phyloP scores from a whole-genome alignment of 2,888 invertebrate species.

The Eubasilissa splendida region DNA sequence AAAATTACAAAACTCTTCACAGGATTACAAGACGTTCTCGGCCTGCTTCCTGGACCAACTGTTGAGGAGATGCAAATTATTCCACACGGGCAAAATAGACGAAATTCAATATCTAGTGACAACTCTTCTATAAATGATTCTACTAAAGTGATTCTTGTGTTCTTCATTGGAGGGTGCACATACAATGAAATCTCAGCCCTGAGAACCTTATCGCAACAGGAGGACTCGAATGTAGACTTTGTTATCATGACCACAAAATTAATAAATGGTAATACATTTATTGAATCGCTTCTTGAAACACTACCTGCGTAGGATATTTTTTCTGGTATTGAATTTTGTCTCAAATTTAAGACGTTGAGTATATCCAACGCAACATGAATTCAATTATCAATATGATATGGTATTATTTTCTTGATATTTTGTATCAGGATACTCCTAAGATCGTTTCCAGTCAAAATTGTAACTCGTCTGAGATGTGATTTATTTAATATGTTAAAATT shows the following conservation, averaged over 20 bases:
- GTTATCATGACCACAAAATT: slow-evolving; percentile 93
- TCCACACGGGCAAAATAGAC: slow-evolving; percentile 73
- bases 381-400: no score
- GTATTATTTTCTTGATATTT: no score
- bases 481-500: no score
- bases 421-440: no score
- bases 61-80: slow-evolving; percentile 78
- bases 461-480: no score
- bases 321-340: no score
- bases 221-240: slow-evolving; percentile 90
- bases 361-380: no score
- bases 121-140: slow-evolving; percentile 73
- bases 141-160: slow-evolving; percentile 87
- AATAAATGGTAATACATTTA: slow-evolving; percentile 90
- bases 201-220: slow-evolving; percentile 82
- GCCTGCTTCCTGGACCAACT: slow-evolving; percentile 85
- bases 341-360: no score
- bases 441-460: no score
- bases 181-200: slow-evolving; percentile 92
- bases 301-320: slow-evolving; percentile 25
- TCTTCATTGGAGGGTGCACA: slow-evolving; percentile 98
- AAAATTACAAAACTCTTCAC: slow-evolving; percentile 51
- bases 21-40: slow-evolving; percentile 88
- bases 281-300: slow-evolving; percentile 81
- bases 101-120: slow-evolving; percentile 74